Conservation (phyloP, 92 coral and sea anemone species). For the Siderastrea radians region DNA sequence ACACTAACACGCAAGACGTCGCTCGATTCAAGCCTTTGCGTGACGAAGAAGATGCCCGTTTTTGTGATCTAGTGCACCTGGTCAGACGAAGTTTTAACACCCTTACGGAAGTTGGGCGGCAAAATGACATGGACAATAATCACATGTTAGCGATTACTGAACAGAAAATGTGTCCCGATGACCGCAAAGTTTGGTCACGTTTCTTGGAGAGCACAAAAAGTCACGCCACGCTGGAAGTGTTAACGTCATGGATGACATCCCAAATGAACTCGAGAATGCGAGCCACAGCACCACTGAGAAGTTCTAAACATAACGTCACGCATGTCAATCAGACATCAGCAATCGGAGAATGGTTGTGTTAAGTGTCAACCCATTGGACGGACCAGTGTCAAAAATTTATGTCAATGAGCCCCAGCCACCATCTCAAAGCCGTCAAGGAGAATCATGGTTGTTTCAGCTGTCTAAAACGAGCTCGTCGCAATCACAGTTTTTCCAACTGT, state of each 20-base stretch:
- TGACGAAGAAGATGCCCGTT: constrained; percentile 66
- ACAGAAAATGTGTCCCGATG: constrained; percentile 40
- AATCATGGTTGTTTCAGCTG: background rate
- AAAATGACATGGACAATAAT: constrained; percentile 63
- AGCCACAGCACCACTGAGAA: constrained; percentile 51
- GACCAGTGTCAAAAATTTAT: background rate
- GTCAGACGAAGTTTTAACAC: constrained; percentile 57
- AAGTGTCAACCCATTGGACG: background rate
- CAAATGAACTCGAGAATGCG: constrained; percentile 35
- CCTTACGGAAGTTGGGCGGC: constrained; percentile 58
- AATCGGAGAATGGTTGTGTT: background rate
- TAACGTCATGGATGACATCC: constrained; percentile 55
- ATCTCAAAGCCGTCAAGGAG: background rate
- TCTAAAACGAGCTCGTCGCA: background rate
- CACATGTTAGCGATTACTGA: constrained; percentile 65
- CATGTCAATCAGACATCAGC: background rate
- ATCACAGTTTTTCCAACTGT: background rate
- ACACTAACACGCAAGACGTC: constrained; percentile 52
- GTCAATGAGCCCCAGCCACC: background rate
- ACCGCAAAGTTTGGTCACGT: constrained; percentile 60
- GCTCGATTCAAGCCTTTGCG: constrained; percentile 43
- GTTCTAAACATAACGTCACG: background rate
- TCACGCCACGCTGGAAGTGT: constrained; percentile 49
- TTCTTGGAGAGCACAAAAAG: constrained; percentile 30
- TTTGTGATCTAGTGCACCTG: constrained; percentile 67